Base-by-base conservation (phyloP, 2,113 vertebrate genomes). In the Ardeotis arabs region DNA sequence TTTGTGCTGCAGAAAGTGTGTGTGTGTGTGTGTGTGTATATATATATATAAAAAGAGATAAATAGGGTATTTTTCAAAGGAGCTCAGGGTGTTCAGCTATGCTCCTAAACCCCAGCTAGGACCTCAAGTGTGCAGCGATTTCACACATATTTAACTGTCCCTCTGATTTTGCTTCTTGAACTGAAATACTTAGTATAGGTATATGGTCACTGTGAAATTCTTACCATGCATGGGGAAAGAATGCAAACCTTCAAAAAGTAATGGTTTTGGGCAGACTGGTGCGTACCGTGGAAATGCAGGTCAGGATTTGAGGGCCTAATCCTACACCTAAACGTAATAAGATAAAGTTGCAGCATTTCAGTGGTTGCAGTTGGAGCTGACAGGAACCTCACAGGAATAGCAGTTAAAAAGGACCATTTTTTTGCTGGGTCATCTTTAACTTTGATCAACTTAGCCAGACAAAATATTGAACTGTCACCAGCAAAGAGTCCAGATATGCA, bases 1-100 rank as follows among this genome's bases (percentile, higher is more conserved):
- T 72, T 64, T 62, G 27, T 81, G 55, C 33, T 78, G 29, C 10
- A 27, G 16, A 25, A 70, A 66, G 3, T 15, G 4, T 53, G 27
- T 52, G 3, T 14, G 1, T 52, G 3, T 14, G 1, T 41, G 6
- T 52, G 2, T 47, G 9, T 55, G 6, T 45, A 8, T 20, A 20
- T 22, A 27, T 9, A 59, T 44, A 31, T 23, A 53, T 14, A 53
- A 49, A 58, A 59, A 44, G 29, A 60, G 12, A 47, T 37, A 56
- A 72, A 39, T 5, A 58, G 21, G 29, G 33, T 60, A 21, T 31
- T n/a, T 95, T 85, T 82, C 19, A 41, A 17, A 84, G 24, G 27
- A 58, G 10, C 24, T 82, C 27, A 45, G 22, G 14, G 9, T 78
- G 22, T 53, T 82, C 47, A 74, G 12, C 50, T 78, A 2, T 59